Base-by-base conservation (phyloP, 2,888 invertebrate species). In the Chrysopilus asiliformis region DNA sequence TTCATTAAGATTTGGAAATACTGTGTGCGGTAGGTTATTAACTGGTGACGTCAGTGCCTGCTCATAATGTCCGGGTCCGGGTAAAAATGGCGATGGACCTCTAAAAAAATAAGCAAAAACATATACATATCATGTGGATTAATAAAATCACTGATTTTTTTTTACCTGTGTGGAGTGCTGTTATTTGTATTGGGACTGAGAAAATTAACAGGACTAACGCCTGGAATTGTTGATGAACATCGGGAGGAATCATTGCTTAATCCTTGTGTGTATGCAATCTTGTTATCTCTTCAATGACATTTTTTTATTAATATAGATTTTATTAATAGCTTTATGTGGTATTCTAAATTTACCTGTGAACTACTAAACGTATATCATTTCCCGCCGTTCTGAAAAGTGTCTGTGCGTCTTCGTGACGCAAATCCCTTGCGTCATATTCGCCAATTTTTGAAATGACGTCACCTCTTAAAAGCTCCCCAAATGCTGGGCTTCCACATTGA, bases 371-470 rank as follows among this genome's bases (percentile, higher is more conserved):
- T 55, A 89, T 79, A 53, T 78, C 74, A 55, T 77, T 81, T 42
- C 77, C 78, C 44, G 86, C 79, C 57, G 79, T 82, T 61, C 76
- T 78, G 62, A 89, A 86, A 45, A 89, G 70, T 57, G 78, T 82
- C 65, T 89, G 86, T 37, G 91, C 93, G 66, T 90, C 87, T 58
- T 86, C 82, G 57, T 93, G 93, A 52, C 86, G 73, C 53, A 93
- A 70, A 57, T 85, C 82, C 42, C 84, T 71, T 31, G 84, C 78
- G 66, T 91, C 90, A 65, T 85, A 85, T 57, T 85, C 86, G 57
- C 82, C 83, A 51, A 94, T 81, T 67, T 87, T 85, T 49, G 82
- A 74, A 54, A 94, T 82, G 54, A 91, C 76, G 67, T 94, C 94
- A 48, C 93, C 93, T 46, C 86, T 74, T 49, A 82, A 74, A 47